Evolutionary conservation across 2,888 invertebrate species (phyloP), one percentile per base, ranked within the genome.

Genomic region (Ischnus inquisitorius): DNA sequence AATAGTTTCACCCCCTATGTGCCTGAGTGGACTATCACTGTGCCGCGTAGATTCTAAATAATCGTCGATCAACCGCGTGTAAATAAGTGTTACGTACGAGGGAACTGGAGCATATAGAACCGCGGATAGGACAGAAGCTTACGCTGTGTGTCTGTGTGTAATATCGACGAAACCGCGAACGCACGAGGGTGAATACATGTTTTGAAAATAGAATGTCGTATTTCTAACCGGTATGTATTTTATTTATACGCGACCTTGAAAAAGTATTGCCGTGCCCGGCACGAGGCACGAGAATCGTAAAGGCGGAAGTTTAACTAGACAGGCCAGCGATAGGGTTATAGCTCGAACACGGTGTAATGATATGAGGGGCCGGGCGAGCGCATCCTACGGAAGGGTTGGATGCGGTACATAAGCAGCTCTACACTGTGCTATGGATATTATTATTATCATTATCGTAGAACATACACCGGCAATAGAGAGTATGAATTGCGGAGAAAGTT

Each of bases 221-320:
- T 82, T 78, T 74, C 68, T 74, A 82, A 68, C 60, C 74, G 39
- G 67, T 51, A 54, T 16, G 64, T 43, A 34, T 54, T 51, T 41
- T 82, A 74, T 82, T 78, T 82, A 82, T 82, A 74, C 16, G 72
- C 62, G 71, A 72, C 81, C 77, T 78, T 82, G 71, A 54, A 54
- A 34, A 54, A 54, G 22, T 54, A 54, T 46, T 67, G 39, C 46
- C 57, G 57, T 48, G 76, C 34, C 71, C 65, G 3, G 12, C n/a
- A 14, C 28, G 12, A 51, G 48, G 54, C 10, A 19, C 19, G 22
- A 54, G 51, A 19, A 16, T 51, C 51, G 16, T 6, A 51, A 54
- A 54, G 54, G 19, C 54, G 54, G 12, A 22, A 54, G 54, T 54
- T 19, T 22, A 54, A 54, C 54, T 22, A 54, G 54, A 54, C 54